Base-by-base conservation (phyloP, 37 sponge, comb jelly and placozoan species). In the Cladorhizidae sp. region DNA sequence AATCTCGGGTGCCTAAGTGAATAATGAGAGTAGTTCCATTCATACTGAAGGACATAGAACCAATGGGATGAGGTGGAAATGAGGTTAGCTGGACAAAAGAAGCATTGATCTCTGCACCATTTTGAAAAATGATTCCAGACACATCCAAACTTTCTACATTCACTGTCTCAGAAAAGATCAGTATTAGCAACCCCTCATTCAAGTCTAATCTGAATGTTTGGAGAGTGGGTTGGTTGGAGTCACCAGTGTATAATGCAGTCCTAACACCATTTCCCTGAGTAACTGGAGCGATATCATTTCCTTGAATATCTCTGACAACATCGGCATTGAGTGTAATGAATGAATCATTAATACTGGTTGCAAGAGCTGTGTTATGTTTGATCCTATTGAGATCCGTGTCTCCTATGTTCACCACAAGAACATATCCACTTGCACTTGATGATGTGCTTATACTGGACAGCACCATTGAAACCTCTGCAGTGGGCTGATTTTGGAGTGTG, bases 91-190 rank as follows among this genome's bases (percentile, higher is more conserved):
- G n/a, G 1, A 91, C 39, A 49, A 62, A 50, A 22, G 71, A 70
- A 12, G 68, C 49, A 55, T 80, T 77, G 1, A 18, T 43, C 40
- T 50, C 42, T 40, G 69, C 73, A 14, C 3, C 15, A 70, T 55
- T 89, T 51, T 85, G 87, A 17, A 95, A 78, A 15, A 77, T 64
- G 76, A 95, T 69, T 1, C 75, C 85, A 28, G 90, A 67, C 17
- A 89, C 90, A 79, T 92, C 74, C 26, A 95, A 61, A 31, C 83
- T 89, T 11, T 36, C 33, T 5, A 68, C 79, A 63, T 87, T 86
- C 2, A 95, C 96, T 23, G 96, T 92, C 55, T 95, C 96, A 58
- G 90, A 92, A 70, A 92, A 95, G 6, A 41, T 64, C 55, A 95
- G 50, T 7, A 64, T 63, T 1, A 95, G 74, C 25, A 72, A 72